Evolutionary conservation across 1,140 invertebrate genomes (phyloP).

Genomic region (Cardiocondyla obscurior): DNA sequence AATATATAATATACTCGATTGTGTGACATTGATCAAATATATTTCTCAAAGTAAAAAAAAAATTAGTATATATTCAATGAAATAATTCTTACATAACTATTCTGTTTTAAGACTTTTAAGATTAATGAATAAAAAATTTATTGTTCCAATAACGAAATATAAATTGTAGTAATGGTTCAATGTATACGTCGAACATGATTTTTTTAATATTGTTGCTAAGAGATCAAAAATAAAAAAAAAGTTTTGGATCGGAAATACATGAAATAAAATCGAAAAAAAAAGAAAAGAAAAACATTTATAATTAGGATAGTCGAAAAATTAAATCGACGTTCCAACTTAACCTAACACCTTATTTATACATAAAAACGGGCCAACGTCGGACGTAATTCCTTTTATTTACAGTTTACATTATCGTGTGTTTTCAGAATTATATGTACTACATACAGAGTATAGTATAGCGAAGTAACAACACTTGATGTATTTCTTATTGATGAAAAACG

Average conservation of each 20-base stretch:
- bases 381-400: neutral
- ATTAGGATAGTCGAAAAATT: no score
- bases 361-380: no score
- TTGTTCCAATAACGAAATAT: neutral
- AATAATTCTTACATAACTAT: conserved; percentile 19
- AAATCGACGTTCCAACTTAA: no score
- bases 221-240: no score
- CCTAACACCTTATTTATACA: no score
- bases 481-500: neutral
- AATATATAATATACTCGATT: conserved; percentile 20
- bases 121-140: no score
- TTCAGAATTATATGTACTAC: neutral
- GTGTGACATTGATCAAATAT: neutral
- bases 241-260: no score
- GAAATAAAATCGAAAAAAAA: no score
- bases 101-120: neutral
- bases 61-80: neutral
- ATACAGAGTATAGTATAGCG: neutral
- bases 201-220: no score
- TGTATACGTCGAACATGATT: neutral
- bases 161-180: neutral
- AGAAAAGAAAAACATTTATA: no score
- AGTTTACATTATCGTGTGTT: neutral
- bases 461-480: neutral
- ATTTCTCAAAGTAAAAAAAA: no score